phyloP scores from a whole-genome alignment of 2,797 vertebrate species.

The Sandelia bainsii region DNA sequence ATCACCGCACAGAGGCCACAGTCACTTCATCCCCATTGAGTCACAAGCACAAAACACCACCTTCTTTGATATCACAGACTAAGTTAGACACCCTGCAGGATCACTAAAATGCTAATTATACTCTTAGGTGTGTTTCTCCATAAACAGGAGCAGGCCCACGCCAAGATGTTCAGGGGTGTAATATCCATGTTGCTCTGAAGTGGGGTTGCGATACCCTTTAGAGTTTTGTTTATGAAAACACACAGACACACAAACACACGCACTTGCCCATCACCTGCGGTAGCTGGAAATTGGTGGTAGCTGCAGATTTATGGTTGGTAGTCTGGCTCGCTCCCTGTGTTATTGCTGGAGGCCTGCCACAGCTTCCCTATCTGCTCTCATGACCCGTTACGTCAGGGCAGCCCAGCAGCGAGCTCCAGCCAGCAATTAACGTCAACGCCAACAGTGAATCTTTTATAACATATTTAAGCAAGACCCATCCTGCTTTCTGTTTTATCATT shows the following conservation, averaged over 20 bases:
- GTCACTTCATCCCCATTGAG: conserved; percentile 64
- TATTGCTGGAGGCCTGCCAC: conserved; percentile 85
- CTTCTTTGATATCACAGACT: conserved; percentile 80
- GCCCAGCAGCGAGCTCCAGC: conserved; percentile 72
- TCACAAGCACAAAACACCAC: conserved; percentile 77
- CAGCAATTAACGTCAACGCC: conserved; percentile 62
- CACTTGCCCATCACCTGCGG: conserved; percentile 63
- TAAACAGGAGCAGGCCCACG: conserved; percentile 79
- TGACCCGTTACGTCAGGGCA: conserved; percentile 84
- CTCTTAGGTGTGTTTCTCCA: conserved; percentile 82
- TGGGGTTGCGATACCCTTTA: conserved; percentile 83
- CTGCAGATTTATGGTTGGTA: conserved; percentile 83
- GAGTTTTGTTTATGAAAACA: conserved; percentile 87
- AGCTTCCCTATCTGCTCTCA: conserved; percentile 81
- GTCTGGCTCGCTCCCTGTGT: conserved; percentile 74
- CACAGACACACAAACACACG: conserved; percentile 57
- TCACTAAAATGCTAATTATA: conserved; percentile 84
- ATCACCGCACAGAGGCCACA: conserved; percentile 56
- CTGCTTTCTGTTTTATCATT: conserved; percentile 66
- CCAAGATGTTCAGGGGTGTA: conserved; percentile 80
- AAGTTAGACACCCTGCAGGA: conserved; percentile 82
- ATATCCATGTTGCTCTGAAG: conserved; percentile 86
- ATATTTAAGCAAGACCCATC: conserved; percentile 65
- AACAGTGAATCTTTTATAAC: conserved; percentile 61
- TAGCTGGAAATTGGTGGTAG: conserved; percentile 74